Conservation (phyloP, 2,113 vertebrate species). For the Aegithalos caudatus region DNA sequence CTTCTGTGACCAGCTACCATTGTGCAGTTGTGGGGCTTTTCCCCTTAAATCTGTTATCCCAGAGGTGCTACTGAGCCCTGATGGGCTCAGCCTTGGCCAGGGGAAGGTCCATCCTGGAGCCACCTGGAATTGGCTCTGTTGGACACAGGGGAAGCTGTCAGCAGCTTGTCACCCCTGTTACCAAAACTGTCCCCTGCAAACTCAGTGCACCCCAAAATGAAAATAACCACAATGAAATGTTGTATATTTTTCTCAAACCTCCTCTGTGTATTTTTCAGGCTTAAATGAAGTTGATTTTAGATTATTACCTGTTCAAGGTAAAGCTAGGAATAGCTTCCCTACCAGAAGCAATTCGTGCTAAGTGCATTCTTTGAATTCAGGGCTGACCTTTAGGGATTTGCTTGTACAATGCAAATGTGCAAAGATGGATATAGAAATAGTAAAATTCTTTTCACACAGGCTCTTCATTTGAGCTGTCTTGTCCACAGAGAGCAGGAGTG, state of each 20-base stretch:
- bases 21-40: background rate
- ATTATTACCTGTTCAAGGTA: background rate
- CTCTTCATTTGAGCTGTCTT: background rate
- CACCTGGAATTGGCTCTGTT: background rate
- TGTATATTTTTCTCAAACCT: background rate
- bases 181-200: background rate
- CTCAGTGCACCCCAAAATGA: background rate
- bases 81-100: background rate
- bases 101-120: background rate
- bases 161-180: background rate
- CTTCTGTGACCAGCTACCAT: background rate
- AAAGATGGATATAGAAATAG: background rate
- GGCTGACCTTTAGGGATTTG: background rate
- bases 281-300: background rate
- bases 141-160: background rate
- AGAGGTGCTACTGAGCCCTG: background rate
- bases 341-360: background rate
- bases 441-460: background rate
- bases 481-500: background rate
- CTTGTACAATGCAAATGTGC: background rate
- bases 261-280: background rate
- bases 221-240: background rate
- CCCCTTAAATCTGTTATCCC: background rate
- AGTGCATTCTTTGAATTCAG: background rate
- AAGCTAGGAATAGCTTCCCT: background rate